Evolutionary conservation across 2,797 vertebrate genomes (phyloP).

Genomic region (Apodemus agrarius): DNA sequence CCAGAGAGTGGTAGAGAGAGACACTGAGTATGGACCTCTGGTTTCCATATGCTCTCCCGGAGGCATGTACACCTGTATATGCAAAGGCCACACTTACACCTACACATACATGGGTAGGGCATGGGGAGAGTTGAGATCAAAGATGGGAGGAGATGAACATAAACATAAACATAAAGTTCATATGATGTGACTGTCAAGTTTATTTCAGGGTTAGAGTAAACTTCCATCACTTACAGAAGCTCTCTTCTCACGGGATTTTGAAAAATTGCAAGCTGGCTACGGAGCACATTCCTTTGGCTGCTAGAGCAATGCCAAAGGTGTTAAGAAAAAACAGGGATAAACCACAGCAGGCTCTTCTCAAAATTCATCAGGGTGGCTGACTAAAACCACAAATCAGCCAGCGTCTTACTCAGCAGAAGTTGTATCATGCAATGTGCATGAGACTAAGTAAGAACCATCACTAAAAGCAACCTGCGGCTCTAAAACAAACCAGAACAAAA

Average conservation of each 20-base stretch:
- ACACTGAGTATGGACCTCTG: too few relatives aligned
- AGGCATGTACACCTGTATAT: neutral
- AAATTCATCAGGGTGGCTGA: conserved; percentile 65
- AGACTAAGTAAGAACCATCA: conserved; percentile 16
- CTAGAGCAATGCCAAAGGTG: conserved; percentile 57
- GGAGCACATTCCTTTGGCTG: conserved; percentile 38
- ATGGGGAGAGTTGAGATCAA: neutral
- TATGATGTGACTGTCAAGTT: neutral
- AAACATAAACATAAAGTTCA: neutral
- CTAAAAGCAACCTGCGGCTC: neutral
- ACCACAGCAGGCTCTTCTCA: conserved; percentile 53
- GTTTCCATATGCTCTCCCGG: neutral
- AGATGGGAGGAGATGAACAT: neutral
- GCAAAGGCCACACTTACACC: neutral
- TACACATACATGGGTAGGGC: neutral
- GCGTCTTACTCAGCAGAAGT: conserved; percentile 39
- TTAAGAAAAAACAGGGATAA: conserved; percentile 63
- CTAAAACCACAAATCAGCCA: conserved; percentile 69
- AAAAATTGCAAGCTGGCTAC: conserved; percentile 7
- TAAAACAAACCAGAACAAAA: conserved; percentile 13
- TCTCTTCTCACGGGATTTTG: neutral
- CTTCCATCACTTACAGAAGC: neutral
- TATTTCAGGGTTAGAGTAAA: conserved; percentile 44
- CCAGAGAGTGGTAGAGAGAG: neutral
- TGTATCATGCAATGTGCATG: neutral